Evolutionary conservation across 2,797 vertebrate species (phyloP).

Genomic region (Pangasius krempfi): DNA sequence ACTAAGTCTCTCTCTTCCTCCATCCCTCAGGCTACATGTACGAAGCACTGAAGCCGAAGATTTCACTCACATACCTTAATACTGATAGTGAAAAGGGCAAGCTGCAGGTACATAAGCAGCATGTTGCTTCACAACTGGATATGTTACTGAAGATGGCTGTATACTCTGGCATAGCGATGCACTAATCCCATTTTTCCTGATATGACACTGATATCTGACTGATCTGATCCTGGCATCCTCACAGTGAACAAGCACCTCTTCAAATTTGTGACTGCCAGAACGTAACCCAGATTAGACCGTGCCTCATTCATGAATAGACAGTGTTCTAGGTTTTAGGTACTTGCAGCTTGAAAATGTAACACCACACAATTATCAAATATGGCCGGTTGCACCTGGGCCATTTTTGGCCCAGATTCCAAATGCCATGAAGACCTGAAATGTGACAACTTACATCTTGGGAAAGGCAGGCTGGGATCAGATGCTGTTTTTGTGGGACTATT

Average conservation of each 20-base stretch:
- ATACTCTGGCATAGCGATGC: background rate
- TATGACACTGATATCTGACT: background rate
- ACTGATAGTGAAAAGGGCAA: background rate
- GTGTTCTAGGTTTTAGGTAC: background rate
- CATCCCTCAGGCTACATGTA: constrained; percentile 15
- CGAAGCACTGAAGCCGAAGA: constrained; percentile 28
- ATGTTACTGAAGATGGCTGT: background rate
- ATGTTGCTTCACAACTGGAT: constrained; percentile 2
- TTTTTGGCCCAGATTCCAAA: constrained; percentile 20
- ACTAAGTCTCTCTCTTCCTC: constrained; percentile 52
- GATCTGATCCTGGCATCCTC: background rate
- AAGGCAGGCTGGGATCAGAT: background rate
- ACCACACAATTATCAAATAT: background rate
- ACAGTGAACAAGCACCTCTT: constrained; percentile 1
- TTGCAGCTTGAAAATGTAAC: background rate
- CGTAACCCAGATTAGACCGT: background rate
- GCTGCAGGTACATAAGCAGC: constrained; percentile 11
- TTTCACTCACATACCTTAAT: constrained; percentile 29
- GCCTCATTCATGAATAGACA: background rate
- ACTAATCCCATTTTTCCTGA: constrained; percentile 19
- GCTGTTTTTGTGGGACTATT: too few species aligned
- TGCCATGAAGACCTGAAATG: background rate
- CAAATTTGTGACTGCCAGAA: background rate
- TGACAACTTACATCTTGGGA: background rate
- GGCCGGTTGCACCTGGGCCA: background rate